A percentile compares a stretch with the other conserved stretches of the same genome.
Evolutionary conservation across 2,113 vertebrate genomes (phyloP).

Genomic region (Phaethornis superciliosus): DNA sequence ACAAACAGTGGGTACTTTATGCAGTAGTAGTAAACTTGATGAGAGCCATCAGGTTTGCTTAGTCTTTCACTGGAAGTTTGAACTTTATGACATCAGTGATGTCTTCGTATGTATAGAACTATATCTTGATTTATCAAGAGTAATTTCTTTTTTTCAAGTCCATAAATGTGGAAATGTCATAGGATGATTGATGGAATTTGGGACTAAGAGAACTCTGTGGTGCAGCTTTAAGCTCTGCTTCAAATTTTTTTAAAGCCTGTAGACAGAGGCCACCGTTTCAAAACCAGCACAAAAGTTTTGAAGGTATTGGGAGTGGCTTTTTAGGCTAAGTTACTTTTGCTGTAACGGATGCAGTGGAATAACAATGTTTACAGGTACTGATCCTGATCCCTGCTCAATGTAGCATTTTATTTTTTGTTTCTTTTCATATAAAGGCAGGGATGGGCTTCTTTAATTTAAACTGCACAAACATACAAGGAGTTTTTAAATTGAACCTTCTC

Average conservation of each 20-base stretch:
- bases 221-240: conserved; percentile 88
- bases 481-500: conserved; percentile 75
- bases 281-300: conserved; percentile 85
- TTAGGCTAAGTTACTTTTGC: conserved; percentile 77
- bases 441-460: conserved; percentile 79
- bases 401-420: conserved; percentile 76
- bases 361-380: conserved; percentile 91
- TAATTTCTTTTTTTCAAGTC: conserved; percentile 91
- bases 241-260: conserved; percentile 72
- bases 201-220: conserved; percentile 84
- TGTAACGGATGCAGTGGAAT: conserved; percentile 76
- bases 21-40: conserved; percentile 77
- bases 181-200: conserved; percentile 82
- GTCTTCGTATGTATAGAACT: conserved; percentile 97
- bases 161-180: conserved; percentile 88
- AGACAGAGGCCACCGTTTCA: conserved; percentile 79
- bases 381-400: conserved; percentile 81
- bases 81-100: conserved; percentile 99
- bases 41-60: conserved; percentile 82
- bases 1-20: conserved; percentile 56
- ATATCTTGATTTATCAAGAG: conserved; percentile 99
- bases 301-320: conserved; percentile 80
- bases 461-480: conserved; percentile 81
- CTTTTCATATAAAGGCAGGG: conserved; percentile 71
- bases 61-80: conserved; percentile 97